Conservation (phyloP, 1,140 invertebrate species). For the Anoplophora glabripennis region DNA sequence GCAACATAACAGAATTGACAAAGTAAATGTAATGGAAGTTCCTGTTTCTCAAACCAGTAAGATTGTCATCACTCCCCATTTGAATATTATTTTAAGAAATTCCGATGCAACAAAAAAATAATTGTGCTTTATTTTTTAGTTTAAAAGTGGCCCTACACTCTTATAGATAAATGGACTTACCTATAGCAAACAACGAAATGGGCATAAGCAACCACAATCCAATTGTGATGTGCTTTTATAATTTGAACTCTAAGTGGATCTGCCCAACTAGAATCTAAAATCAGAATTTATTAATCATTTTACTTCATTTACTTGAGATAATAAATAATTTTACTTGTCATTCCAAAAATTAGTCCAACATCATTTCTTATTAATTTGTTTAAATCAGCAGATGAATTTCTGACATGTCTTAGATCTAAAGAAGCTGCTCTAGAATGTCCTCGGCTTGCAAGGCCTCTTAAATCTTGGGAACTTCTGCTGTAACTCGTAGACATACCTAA, state of each 20-base stretch:
- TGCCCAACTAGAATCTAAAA: conserved; percentile 65
- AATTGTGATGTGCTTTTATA: conserved; percentile 96
- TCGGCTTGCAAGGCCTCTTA: conserved; percentile 59
- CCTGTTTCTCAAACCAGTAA: too few relatives aligned
- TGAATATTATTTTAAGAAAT: too few relatives aligned
- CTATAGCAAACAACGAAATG: conserved; percentile 94
- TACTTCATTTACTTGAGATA: not conserved
- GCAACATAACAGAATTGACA: too few relatives aligned
- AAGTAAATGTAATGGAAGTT: too few relatives aligned
- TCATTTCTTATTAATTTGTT: conserved; percentile 73
- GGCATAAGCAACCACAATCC: conserved; percentile 94
- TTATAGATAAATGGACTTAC: conserved; percentile 49
- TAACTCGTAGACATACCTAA: conserved; percentile 41
- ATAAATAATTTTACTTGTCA: conserved; percentile 52
- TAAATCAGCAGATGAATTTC: conserved; percentile 74
- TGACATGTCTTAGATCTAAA: conserved; percentile 73
- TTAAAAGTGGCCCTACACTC: too few relatives aligned
- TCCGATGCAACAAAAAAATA: too few relatives aligned
- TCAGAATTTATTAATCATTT: not conserved
- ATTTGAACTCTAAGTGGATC: conserved; percentile 88
- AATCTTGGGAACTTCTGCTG: conserved; percentile 50
- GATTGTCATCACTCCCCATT: too few relatives aligned
- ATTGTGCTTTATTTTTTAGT: too few relatives aligned
- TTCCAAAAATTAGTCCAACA: conserved; percentile 64
- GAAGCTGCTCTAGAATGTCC: conserved; percentile 81